Base-by-base conservation (phyloP, 2,888 invertebrate genomes). In the Eristalis tenax region DNA sequence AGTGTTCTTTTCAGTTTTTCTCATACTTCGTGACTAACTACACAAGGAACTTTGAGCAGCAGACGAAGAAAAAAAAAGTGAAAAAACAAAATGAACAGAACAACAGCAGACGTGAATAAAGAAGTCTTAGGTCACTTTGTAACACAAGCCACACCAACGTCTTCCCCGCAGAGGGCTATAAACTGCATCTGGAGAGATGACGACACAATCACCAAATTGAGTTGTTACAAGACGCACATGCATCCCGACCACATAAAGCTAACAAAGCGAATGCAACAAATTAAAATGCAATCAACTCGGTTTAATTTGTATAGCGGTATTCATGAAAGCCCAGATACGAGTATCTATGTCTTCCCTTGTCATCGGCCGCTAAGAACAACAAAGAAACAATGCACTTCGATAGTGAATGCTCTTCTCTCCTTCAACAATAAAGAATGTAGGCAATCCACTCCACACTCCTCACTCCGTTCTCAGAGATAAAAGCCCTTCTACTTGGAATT, bases 221-320 rank as follows among this genome's bases (percentile, higher is more conserved):
- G 68, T 68, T 68, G 32, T 43, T 13, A 64, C 50, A 6, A 50
- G 18, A 63, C 22, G 63, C 71, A 28, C 71, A 38, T 73, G 43
- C 59, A 66, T 71, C 26, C 50, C 50, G 35, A 57, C 38, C 8
- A 71, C 22, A 79, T 35, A 65, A 35, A 78, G 61, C 26, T 13
- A 66, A 66, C 64, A 78, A 70, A 78, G 70, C 64, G 64, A 26
- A 64, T 64, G 70, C 15, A 69, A 64, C 69, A 57, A 57, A 78
- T 78, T 57, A 70, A 64, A 70, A 63, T 78, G 78, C 22, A 64
- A 70, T 78, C 64, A 78, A 57, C 38, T 78, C 78, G 56, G 56
- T 78, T 78, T 64, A 70, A 78, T 78, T 28, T 59, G 38, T 78
- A 56, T 78, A 78, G 78, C 78, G 78, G 78, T 78, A 78, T 63